Percentiles rank a stretch among this genome's conserved stretches.
Conservation (phyloP, 2,113 vertebrate genomes). For the Neopipo cinnamomea region DNA sequence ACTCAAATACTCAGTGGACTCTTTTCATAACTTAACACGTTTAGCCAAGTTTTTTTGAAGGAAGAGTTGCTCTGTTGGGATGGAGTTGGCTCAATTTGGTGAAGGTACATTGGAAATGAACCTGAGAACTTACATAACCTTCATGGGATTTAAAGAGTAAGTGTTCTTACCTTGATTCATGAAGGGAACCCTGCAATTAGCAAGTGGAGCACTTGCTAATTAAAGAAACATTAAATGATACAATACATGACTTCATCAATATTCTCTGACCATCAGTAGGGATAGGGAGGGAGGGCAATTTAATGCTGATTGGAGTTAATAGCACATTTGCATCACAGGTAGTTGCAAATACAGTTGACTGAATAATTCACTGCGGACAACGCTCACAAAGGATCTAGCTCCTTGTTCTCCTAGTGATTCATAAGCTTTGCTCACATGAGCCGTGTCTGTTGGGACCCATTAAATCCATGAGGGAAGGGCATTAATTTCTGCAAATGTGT, state of each 20-base stretch:
- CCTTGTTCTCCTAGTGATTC: not conserved
- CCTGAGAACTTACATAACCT: not conserved
- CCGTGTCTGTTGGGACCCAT: not conserved
- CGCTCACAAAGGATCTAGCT: not conserved
- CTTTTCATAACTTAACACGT: not conserved
- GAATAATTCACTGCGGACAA: not conserved
- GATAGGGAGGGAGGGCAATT: not conserved
- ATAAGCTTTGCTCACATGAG: not conserved
- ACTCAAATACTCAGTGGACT: not conserved
- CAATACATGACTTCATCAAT: not conserved
- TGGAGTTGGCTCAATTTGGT: not conserved
- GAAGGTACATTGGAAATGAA: not conserved
- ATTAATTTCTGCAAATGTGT: constrained; percentile 13
- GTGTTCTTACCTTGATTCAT: not conserved
- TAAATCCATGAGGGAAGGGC: not conserved
- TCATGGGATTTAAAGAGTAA: not conserved
- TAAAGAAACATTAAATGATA: not conserved
- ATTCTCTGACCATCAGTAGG: not conserved
- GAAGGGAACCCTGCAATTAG: not conserved
- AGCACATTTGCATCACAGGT: not conserved
- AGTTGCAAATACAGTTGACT: not conserved
- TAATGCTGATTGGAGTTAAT: not conserved
- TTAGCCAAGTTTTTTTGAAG: not conserved
- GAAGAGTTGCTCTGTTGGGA: not conserved
- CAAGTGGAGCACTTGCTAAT: not conserved